Evolutionary conservation across 2,888 invertebrate species (phyloP), one percentile per base, ranked within the genome.

Genomic region (Lasioglossum zephyrum): DNA sequence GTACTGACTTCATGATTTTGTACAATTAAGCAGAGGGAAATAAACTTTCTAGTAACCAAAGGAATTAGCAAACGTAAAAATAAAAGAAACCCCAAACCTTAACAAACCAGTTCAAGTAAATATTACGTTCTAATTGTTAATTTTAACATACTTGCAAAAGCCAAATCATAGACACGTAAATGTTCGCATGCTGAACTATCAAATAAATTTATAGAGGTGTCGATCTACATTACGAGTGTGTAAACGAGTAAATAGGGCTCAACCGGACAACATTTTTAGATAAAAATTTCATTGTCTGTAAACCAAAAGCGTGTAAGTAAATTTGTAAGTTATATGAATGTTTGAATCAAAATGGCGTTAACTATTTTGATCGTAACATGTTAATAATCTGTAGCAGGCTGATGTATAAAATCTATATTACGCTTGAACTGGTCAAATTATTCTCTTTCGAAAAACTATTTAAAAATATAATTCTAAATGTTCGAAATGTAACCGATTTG

Each of bases 361-460:
- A 74, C 57, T 44, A 47, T 66, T 72, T 66, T 63, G 66, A 80
- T 73, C 3, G 13, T 47, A 36, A 44, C 44, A 49, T 87, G 69
- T 72, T 73, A 85, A 84, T 57, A 13, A 69, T 81, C 22, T 77
- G 16, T 72, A 66, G 77, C 87, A 87, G 86, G 87, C 84, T 86
- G 86, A 86, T 31, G 31, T 86, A 77, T 77, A 75, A 57, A n/a
- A 77, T 81, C n/a, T 81, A 83, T 77, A 81, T 85, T 81, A 77
- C 82, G 88, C 89, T 93, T 92, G 91, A 93, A 93, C 90, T 93
- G 91, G 89, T 82, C 72, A 87, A 83, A 87, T 78, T 73, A 86
- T 80, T 73, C 5, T 73, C 60, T 5, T 86, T 79, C 72, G 81
- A 81, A 2, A 87, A 84, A 76, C 73, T 82, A 78, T 84, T 75